A percentile compares a stretch with the other conserved stretches of the same genome.
These are phyloP conservation scores for Drosophila monieri DNA, from an alignment of 2,888 invertebrate species.

Conservation along the genomic window DNA sequence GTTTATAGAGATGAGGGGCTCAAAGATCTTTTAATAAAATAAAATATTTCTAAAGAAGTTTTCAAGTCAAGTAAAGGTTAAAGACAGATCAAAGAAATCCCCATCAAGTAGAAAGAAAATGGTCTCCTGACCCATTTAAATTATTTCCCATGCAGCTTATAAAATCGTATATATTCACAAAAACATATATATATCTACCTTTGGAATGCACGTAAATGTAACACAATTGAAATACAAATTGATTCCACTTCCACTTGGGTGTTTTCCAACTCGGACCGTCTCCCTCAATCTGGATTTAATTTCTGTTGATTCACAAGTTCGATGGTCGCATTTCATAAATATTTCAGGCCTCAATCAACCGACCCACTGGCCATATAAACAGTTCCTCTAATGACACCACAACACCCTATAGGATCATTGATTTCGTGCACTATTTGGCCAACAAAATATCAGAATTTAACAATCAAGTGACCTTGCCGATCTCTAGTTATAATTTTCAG, in stretches of 20 bases:
- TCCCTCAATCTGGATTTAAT: conserved; percentile 16
- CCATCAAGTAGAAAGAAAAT: background rate
- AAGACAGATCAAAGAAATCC: no score
- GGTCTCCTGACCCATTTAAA: conserved; percentile 3
- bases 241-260: conserved; percentile 7
- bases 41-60: no score
- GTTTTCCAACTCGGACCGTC: background rate
- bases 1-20: no score
- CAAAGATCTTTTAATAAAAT: no score
- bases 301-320: conserved; percentile 55
- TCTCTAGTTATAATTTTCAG: conserved; percentile 3
- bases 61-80: no score
- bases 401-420: conserved; percentile 11
- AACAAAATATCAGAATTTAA: conserved; percentile 45
- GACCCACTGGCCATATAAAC: conserved; percentile 19
- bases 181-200: conserved; percentile 3
- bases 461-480: conserved; percentile 30
- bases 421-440: conserved; percentile 35
- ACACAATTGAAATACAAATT: conserved; percentile 41
- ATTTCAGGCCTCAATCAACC: conserved; percentile 35
- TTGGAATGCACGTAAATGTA: conserved; percentile 33
- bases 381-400: conserved; percentile 52
- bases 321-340: conserved; percentile 53
- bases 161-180: background rate
- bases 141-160: background rate